phyloP scores from a whole-genome alignment of 2,888 invertebrate species.

The Geophilus truncorum region DNA sequence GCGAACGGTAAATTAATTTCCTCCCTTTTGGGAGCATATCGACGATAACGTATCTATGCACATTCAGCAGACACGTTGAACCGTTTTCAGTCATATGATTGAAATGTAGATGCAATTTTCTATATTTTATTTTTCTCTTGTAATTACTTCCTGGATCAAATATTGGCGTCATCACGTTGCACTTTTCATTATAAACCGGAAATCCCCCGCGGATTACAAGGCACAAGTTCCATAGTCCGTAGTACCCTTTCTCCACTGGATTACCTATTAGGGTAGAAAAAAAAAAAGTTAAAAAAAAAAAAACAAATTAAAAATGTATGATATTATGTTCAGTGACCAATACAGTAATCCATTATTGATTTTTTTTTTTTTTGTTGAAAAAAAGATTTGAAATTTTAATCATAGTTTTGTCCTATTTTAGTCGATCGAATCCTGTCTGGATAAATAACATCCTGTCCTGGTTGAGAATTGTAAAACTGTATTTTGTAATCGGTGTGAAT shows the following conservation, averaged over 20 bases:
- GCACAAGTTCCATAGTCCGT: constrained; percentile 22
- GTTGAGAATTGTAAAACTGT: background rate
- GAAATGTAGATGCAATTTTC: background rate
- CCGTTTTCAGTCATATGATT: background rate
- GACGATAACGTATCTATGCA: background rate
- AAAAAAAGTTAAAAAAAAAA: background rate
- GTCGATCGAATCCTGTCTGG: background rate
- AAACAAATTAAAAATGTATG: no score
- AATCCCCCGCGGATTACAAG: background rate
- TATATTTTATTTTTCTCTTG: background rate
- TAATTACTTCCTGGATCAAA: constrained; percentile 29
- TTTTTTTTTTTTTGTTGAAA: no score
- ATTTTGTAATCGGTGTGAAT: background rate
- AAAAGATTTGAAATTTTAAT: background rate
- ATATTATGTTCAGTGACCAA: no score
- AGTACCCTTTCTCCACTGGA: background rate
- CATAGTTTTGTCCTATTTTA: background rate
- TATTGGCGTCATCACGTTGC: background rate
- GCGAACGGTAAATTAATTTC: background rate
- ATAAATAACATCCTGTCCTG: background rate
- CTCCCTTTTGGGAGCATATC: background rate
- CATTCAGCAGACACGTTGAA: background rate
- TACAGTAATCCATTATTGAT: no score
- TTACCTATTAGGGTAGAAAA: background rate
- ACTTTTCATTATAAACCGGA: background rate